phyloP scores from a whole-genome alignment of 1,140 invertebrate species.

The Ganaspis sp. region DNA sequence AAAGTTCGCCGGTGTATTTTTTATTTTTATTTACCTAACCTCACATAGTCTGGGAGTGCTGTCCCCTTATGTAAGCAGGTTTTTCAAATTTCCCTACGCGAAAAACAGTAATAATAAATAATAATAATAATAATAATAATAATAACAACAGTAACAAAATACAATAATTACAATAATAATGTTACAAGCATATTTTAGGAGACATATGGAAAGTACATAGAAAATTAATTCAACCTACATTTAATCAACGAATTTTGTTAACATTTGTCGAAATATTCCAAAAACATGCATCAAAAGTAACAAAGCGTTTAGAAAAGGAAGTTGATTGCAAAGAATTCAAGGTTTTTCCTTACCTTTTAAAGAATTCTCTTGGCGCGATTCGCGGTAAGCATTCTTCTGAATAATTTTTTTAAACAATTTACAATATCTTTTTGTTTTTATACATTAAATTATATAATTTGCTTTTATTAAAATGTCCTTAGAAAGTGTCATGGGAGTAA shows the following conservation, averaged over 20 bases:
- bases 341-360: conserved; percentile 80
- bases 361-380: conserved; percentile 85
- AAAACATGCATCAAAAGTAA: conserved; percentile 79
- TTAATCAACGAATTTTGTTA: conserved; percentile 86
- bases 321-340: conserved; percentile 75
- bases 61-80: no score
- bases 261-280: conserved; percentile 85
- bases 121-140: not conserved
- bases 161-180: conserved; percentile 21
- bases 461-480: no score
- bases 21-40: no score
- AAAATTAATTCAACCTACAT: conserved; percentile 85
- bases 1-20: no score
- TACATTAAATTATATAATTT: no score
- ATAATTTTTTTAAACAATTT: no score
- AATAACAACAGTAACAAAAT: conserved; percentile 3
- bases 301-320: conserved; percentile 76
- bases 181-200: conserved; percentile 72
- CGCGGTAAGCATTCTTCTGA: conserved; percentile 78
- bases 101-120: no score
- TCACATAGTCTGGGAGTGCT: no score
- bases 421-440: no score
- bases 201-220: conserved; percentile 83
- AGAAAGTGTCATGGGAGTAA: conserved; percentile 84
- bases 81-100: no score